Evolutionary conservation across 2,797 vertebrate species (phyloP), one percentile per base, ranked within the genome.

Genomic region (Cossypha heuglini): DNA sequence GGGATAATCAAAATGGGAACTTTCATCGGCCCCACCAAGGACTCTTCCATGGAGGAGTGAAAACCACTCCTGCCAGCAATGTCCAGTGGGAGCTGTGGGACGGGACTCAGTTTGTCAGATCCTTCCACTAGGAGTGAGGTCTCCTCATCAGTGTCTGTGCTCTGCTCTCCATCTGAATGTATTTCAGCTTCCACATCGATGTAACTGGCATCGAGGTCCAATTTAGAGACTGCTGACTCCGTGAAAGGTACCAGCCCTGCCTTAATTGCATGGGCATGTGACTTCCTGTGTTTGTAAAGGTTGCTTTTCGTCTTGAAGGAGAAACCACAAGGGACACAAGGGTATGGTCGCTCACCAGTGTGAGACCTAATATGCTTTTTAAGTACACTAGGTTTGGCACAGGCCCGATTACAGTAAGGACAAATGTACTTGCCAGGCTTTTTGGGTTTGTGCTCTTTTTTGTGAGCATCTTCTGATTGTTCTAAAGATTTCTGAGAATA

Each of bases 221-320:
- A 97, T 51, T 98, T 99, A 76, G 98, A 98, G 74, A 98, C 98
- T 10, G 98, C 97, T n/a, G 99, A 98, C 89, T 99, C 99, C 31
- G 99, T 99, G 96, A 99, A 99, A 38, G 99, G 99, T 93, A 99
- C 99, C 67, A 99, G 97, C 77, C 99, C 99, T 42, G 99, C 99
- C 98, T 99, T 99, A 97, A 99, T 99, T 93, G 99, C 99, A 77
- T 99, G 99, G 89, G 99, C 99, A 64, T 99, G 99, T 48, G 99
- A 99, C 96, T 99, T 99, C 95, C 99, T 98, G 97, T 99, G 99
- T 98, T 99, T 99, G 97, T 99, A 99, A 94, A 99, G 98, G 98
- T 99, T 99, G 97, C 99, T 99, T 98, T 99, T 99, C 4, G 99
- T 99, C 98, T 99, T 99, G 96, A 99, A 99, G 63, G 99, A 99